These are phyloP conservation scores for Metopia argyrocephala DNA, from an alignment of 2,888 invertebrate genomes.

Conservation along the genomic window DNA sequence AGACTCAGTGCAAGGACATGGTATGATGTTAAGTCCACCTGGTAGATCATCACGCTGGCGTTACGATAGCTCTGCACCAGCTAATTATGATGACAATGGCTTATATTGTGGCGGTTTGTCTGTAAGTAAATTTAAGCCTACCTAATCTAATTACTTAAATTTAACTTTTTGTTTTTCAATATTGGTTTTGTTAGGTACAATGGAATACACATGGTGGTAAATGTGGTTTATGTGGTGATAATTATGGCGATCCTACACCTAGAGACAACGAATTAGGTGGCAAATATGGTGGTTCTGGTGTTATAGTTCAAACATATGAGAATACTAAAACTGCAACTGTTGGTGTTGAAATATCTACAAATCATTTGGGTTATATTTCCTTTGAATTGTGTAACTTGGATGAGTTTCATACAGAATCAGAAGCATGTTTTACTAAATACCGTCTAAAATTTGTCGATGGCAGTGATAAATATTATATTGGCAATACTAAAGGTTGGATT, in stretches of 20 bases:
- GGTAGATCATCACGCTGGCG: constrained; percentile 81
- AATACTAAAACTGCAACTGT: constrained; percentile 69
- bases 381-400: constrained; percentile 80
- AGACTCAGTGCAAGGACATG: constrained; percentile 77
- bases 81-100: constrained; percentile 80
- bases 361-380: constrained; percentile 79
- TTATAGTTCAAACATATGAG: constrained; percentile 78
- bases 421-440: constrained; percentile 68
- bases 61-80: constrained; percentile 77
- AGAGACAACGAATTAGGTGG: constrained; percentile 81
- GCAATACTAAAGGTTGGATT: no score
- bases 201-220: constrained; percentile 74
- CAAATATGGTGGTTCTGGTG: constrained; percentile 79
- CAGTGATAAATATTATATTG: no score
- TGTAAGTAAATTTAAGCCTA: constrained; percentile 68
- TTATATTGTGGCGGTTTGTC: constrained; percentile 80
- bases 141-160: no score
- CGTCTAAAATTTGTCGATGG: no score
- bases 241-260: constrained; percentile 77
- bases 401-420: constrained; percentile 77
- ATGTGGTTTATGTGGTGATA: constrained; percentile 81
- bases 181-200: not conserved
- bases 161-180: no score
- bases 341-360: constrained; percentile 78
- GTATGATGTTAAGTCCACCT: constrained; percentile 80